These are phyloP conservation scores for Sebastes dallii DNA, from an alignment of 2,797 vertebrate genomes.

Conservation along the genomic window DNA sequence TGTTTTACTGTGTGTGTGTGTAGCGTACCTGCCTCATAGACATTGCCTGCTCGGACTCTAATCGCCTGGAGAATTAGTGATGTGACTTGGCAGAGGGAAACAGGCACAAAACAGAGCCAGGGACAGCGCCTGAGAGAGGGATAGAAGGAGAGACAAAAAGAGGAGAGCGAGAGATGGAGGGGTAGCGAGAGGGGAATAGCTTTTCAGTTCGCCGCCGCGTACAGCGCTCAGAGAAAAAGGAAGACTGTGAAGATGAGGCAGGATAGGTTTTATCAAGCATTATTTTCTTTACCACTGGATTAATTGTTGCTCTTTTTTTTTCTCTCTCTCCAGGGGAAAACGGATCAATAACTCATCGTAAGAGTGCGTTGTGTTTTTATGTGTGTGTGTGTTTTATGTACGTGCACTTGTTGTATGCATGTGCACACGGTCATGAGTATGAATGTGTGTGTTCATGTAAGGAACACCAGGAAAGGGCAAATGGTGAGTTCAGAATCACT, in stretches of 20 bases:
- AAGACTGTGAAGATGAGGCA: constrained; percentile 67
- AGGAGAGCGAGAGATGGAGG: constrained; percentile 67
- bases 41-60: constrained; percentile 72
- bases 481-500: constrained; percentile 66
- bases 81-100: constrained; percentile 79
- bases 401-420: constrained; percentile 66
- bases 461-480: constrained; percentile 57
- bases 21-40: constrained; percentile 71
- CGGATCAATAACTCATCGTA: constrained; percentile 73
- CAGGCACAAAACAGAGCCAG: constrained; percentile 72
- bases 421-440: constrained; percentile 38
- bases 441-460: constrained; percentile 30
- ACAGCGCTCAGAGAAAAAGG: constrained; percentile 56
- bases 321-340: constrained; percentile 42
- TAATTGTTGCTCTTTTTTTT: constrained; percentile 59
- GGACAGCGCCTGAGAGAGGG: constrained; percentile 76
- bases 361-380: constrained; percentile 26
- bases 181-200: constrained; percentile 68
- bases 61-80: constrained; percentile 79
- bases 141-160: constrained; percentile 71
- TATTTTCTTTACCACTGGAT: constrained; percentile 67
- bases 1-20: constrained; percentile 41
- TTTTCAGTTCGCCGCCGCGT: constrained; percentile 53
- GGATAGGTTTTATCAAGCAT: constrained; percentile 63
- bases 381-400: constrained; percentile 22